Base-by-base conservation (phyloP, 2,888 invertebrate genomes). In the Phoronis australis region DNA sequence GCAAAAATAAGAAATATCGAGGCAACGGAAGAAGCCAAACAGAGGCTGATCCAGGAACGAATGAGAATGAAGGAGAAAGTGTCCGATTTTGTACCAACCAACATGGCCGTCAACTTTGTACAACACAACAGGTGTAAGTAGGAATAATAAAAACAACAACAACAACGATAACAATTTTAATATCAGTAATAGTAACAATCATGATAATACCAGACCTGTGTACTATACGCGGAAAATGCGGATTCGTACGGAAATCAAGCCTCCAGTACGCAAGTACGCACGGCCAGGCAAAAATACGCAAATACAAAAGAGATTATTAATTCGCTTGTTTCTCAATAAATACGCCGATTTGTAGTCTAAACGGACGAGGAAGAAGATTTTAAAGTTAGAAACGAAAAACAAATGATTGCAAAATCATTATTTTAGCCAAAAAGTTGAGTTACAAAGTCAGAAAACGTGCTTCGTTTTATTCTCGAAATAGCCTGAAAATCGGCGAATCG, bases 1-100 rank as follows among this genome's bases (percentile, higher is more conserved):
- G 94, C 94, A 0, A 96, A 99, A 81, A 99, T 99, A 56, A 87
- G 87, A 69, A 99, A 99, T 75, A 99, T 99, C 62, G 95, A 99
- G 82, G 94, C 95, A 0, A 99, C 99, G 0, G 99, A 99, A 78
- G 95, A 94, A 70, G 96, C 97, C 0, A 99, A 97, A 79, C 85
- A 94, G 75, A 89, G 87, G 75, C 79, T 99, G 31, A 71, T 97
- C 21, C 86, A 88, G 81, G 94, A 95, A 63, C 84, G 88, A 51
- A 86, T 89, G 69, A 92, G 92, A 76, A 92, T 91, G 70, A 92
- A 94, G 77, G 87, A 87, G 0, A 91, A 92, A 0, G 91, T 94
- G 0, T 69, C 69, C 0, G 90, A 90, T 61, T 95, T 96, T 82
- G 95, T 96, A 0, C 96, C 96, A 0, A 92, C 92, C 18, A 96